Conservation (phyloP, 2,113 vertebrate species). For the Empidonax traillii region DNA sequence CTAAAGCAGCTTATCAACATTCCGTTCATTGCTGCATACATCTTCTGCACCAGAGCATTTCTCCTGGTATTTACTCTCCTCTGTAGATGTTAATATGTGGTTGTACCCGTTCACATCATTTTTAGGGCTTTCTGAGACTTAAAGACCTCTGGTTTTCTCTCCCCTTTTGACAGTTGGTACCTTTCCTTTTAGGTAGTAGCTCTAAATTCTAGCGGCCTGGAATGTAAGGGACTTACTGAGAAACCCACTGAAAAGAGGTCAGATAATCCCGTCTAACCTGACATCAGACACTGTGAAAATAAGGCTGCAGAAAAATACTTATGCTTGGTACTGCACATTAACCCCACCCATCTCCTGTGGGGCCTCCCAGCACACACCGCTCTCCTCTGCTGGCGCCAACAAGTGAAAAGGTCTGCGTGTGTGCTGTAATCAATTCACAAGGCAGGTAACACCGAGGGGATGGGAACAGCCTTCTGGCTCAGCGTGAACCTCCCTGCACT, state of each 20-base stretch:
- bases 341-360: not conserved
- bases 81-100: not conserved
- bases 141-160: not conserved
- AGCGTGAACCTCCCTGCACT: not conserved
- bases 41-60: not conserved
- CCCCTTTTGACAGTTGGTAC: not conserved
- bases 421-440: constrained; percentile 57
- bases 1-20: constrained; percentile 1
- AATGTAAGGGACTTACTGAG: not conserved
- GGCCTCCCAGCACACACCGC: constrained; percentile 23
- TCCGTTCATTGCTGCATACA: not conserved
- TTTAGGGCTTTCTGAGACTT: not conserved
- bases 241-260: constrained; percentile 14
- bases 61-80: not conserved
- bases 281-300: constrained; percentile 12
- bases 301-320: constrained; percentile 14
- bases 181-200: not conserved
- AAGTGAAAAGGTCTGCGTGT: constrained; percentile 55
- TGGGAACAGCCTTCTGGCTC: constrained; percentile 2
- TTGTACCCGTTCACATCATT: not conserved
- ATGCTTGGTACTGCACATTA: constrained; percentile 6
- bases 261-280: not conserved
- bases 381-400: constrained; percentile 43
- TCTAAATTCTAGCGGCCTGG: not conserved
- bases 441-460: not conserved